A percentile compares a stretch with the other conserved stretches of the same genome.
phyloP scores from a whole-genome alignment of 2,113 vertebrate genomes.

The Euleptes europaea region DNA sequence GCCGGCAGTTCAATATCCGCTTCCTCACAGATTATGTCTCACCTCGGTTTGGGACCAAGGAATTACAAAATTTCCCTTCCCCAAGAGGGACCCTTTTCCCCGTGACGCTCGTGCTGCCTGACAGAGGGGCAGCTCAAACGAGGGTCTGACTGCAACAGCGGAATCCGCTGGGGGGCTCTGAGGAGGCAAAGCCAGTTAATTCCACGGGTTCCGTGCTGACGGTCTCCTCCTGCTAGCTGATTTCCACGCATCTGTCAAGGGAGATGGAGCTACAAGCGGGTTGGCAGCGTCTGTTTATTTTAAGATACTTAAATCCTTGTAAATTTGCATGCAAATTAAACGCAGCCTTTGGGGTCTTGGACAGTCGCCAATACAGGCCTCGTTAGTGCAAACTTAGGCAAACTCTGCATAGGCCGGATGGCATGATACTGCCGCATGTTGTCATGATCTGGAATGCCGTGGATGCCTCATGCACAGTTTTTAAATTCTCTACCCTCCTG shows the following conservation, averaged over 20 bases:
- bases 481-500: neutral
- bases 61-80: conserved; percentile 75
- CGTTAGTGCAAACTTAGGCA: neutral
- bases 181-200: neutral
- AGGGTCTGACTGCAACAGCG: conserved; percentile 65
- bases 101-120: conserved; percentile 78
- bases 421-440: fast-evolving
- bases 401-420: neutral
- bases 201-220: fast-evolving
- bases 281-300: conserved; percentile 31
- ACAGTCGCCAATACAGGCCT: neutral
- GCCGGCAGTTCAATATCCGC: conserved; percentile 76
- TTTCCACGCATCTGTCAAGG: neutral
- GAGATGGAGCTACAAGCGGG: neutral
- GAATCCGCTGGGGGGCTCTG: fast-evolving
- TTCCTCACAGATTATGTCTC: conserved; percentile 86
- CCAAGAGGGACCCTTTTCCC: conserved; percentile 84
- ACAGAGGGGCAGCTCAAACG: conserved; percentile 68
- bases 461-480: neutral
- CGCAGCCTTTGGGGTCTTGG: neutral
- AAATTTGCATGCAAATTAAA: neutral
- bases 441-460: neutral
- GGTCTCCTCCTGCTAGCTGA: neutral
- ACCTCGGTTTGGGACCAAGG: conserved; percentile 80
- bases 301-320: neutral